phyloP scores from a whole-genome alignment of 2,113 vertebrate genomes.

The Galbula dea region DNA sequence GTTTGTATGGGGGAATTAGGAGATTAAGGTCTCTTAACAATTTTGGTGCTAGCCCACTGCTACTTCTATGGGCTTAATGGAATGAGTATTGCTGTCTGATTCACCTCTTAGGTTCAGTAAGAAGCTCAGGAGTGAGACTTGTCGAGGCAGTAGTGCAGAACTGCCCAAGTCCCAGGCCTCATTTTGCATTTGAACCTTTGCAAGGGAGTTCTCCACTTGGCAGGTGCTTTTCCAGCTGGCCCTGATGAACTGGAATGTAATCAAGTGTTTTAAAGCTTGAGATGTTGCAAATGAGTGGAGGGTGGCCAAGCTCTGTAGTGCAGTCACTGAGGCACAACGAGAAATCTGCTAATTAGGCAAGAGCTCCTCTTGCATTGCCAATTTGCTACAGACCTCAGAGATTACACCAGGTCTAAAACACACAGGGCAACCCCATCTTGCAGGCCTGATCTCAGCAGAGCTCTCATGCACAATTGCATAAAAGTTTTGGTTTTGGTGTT shows the following conservation, averaged over 20 bases:
- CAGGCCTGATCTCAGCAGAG: background rate
- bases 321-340: background rate
- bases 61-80: background rate
- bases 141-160: background rate
- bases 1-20: background rate
- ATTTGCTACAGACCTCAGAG: background rate
- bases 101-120: background rate
- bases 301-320: background rate
- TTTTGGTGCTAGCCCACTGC: background rate
- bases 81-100: background rate
- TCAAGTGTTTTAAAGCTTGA: conserved; percentile 2
- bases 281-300: background rate
- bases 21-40: background rate
- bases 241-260: background rate
- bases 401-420: background rate
- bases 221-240: conserved; percentile 36
- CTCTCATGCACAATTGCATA: background rate
- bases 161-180: background rate
- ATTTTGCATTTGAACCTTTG: background rate
- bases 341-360: conserved; percentile 34
- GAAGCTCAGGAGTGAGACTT: background rate
- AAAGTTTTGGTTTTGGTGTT: background rate
- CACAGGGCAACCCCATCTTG: background rate
- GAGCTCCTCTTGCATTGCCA: background rate
- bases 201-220: background rate